These are phyloP conservation scores for Clupea harengus DNA, from an alignment of 2,113 vertebrate genomes.

Conservation along the genomic window DNA sequence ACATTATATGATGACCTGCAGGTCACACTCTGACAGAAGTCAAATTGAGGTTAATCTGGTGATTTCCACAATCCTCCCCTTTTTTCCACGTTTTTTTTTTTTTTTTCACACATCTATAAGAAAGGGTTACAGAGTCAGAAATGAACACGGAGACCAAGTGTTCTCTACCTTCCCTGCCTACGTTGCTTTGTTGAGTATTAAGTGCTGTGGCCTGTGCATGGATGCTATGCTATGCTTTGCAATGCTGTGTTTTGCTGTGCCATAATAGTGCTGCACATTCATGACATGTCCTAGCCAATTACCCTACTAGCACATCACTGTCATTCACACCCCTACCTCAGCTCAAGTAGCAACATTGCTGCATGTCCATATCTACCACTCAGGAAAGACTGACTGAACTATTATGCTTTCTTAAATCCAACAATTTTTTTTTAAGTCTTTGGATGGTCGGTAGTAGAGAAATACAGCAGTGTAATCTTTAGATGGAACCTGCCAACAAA, in stretches of 20 bases:
- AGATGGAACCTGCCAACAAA: neutral
- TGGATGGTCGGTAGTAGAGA: neutral
- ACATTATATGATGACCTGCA: neutral
- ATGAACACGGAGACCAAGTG: slow-evolving; percentile 62
- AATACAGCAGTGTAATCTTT: neutral
- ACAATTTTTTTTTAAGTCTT: neutral
- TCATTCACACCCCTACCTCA: neutral
- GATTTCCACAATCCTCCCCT: slow-evolving; percentile 33
- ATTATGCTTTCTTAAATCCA: neutral
- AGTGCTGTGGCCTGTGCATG: neutral
- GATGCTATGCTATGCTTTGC: slow-evolving; percentile 52
- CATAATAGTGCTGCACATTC: neutral
- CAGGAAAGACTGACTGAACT: slow-evolving; percentile 6
- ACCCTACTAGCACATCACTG: neutral
- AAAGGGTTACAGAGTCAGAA: slow-evolving; percentile 60
- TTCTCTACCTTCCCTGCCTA: slow-evolving; percentile 12
- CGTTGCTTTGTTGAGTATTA: neutral
- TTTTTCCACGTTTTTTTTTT: slow-evolving; percentile 35
- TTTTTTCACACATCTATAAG: neutral
- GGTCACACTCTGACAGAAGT: slow-evolving; percentile 2
- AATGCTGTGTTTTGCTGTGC: slow-evolving; percentile 42
- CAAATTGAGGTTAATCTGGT: slow-evolving; percentile 33
- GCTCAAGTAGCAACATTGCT: neutral
- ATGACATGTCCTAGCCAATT: slow-evolving; percentile 17
- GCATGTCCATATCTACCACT: neutral